Conservation (phyloP, 2,113 vertebrate species). For the Oryzias celebensis region DNA sequence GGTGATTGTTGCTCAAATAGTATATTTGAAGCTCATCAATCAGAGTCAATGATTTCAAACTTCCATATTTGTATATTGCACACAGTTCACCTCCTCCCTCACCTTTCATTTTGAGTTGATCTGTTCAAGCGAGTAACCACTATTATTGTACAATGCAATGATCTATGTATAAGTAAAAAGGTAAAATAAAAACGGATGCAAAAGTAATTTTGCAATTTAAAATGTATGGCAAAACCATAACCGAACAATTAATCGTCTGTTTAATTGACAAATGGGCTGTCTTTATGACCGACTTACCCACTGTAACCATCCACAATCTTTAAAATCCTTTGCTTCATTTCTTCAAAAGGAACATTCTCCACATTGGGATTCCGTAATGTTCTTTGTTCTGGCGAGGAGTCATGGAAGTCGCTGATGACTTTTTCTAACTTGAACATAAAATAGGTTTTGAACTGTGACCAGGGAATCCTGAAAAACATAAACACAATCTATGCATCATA, state of each 20-base stretch:
- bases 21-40: background rate
- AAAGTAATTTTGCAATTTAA: too few relatives aligned
- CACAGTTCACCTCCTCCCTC: background rate
- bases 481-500: background rate
- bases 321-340: conserved; percentile 94
- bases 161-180: too few relatives aligned
- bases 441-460: conserved; percentile 96
- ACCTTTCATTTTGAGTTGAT: too few relatives aligned
- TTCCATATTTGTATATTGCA: background rate
- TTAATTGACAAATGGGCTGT: background rate
- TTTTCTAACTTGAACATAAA: conserved; percentile 97
- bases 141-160: too few relatives aligned
- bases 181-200: too few relatives aligned
- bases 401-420: conserved; percentile 95
- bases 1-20: background rate
- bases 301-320: conserved; percentile 97
- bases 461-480: conserved; percentile 84
- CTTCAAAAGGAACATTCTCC: conserved; percentile 93
- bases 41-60: background rate
- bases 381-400: conserved; percentile 88
- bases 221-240: background rate
- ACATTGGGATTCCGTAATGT: conserved; percentile 90
- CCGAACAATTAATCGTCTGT: background rate
- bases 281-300: conserved; percentile 80
- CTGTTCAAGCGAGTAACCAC: too few relatives aligned